phyloP scores from a whole-genome alignment of 2,113 vertebrate genomes.

The Rhinoderma darwinii region DNA sequence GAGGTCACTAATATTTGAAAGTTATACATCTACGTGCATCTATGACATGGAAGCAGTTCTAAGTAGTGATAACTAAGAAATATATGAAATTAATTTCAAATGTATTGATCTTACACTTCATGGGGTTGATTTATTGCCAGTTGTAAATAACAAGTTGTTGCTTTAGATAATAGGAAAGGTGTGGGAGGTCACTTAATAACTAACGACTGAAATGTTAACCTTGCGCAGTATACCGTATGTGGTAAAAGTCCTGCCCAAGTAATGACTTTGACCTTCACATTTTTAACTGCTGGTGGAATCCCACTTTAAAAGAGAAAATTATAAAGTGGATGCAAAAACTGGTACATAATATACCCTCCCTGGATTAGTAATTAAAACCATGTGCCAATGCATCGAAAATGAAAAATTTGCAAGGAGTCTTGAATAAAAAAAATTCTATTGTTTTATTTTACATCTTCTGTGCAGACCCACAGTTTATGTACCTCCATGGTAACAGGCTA shows the following conservation, averaged over 20 bases:
- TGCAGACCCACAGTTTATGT: too few species aligned
- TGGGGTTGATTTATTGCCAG: not conserved
- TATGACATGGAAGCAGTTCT: not conserved
- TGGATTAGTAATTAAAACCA: too few species aligned
- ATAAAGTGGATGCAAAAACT: not conserved
- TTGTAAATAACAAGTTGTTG: constrained; percentile 24
- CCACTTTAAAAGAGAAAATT: not conserved
- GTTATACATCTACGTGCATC: not conserved
- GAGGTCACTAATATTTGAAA: not conserved
- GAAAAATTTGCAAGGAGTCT: too few species aligned
- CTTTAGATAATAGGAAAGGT: not conserved
- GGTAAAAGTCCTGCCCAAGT: not conserved
- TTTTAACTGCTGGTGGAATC: not conserved
- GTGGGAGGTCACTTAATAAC: not conserved
- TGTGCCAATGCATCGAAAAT: too few species aligned
- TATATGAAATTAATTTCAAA: constrained; percentile 3
- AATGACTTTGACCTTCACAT: not conserved
- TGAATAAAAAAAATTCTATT: too few species aligned
- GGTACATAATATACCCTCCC: too few species aligned
- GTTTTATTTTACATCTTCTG: too few species aligned
- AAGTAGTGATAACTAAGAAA: not conserved
- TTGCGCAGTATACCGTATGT: constrained; percentile 6
- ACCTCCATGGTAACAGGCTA: too few species aligned
- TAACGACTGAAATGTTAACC: not conserved
- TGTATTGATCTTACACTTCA: constrained; percentile 13